Conservation (phyloP, 2,113 vertebrate species). For the Aleadryas rufinucha region DNA sequence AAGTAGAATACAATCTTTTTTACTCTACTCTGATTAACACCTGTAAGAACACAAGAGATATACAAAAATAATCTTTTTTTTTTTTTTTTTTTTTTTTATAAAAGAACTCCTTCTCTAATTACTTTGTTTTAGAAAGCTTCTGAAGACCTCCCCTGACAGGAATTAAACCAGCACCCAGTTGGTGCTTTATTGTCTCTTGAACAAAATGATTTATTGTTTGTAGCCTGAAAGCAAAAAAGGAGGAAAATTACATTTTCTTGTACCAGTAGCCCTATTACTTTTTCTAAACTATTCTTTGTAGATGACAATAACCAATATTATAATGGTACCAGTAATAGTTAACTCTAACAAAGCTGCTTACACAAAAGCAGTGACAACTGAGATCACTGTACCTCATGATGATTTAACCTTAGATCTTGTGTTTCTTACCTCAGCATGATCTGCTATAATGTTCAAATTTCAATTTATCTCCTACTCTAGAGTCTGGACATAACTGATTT, state of each 20-base stretch:
- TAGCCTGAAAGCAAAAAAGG: slow-evolving; percentile 77
- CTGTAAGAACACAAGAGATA: slow-evolving; percentile 51
- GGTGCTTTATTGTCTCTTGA: slow-evolving; percentile 87
- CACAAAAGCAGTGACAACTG: slow-evolving; percentile 12
- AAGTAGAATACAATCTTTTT: slow-evolving; percentile 37
- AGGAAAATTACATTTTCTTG: slow-evolving; percentile 84
- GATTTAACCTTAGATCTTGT: not conserved
- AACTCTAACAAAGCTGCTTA: slow-evolving; percentile 37
- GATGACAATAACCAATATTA: slow-evolving; percentile 28
- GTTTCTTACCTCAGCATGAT: not conserved
- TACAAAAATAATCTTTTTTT: slow-evolving; percentile 46
- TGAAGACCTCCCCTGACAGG: slow-evolving; percentile 83
- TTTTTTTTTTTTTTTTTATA: not conserved
- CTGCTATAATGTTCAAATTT: not conserved
- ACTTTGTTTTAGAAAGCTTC: slow-evolving; percentile 68
- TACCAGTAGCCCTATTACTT: slow-evolving; percentile 69
- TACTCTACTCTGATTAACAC: slow-evolving; percentile 34
- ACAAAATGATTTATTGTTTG: slow-evolving; percentile 88
- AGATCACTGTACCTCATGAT: not conserved
- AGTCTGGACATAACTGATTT: not conserved
- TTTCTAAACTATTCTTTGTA: slow-evolving; percentile 61
- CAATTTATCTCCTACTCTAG: not conserved
- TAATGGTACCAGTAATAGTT: slow-evolving; percentile 29
- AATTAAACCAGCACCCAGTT: slow-evolving; percentile 84
- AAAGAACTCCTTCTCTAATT: slow-evolving; percentile 62